Conservation (phyloP, 1,140 invertebrate genomes). For the Limonius californicus region DNA sequence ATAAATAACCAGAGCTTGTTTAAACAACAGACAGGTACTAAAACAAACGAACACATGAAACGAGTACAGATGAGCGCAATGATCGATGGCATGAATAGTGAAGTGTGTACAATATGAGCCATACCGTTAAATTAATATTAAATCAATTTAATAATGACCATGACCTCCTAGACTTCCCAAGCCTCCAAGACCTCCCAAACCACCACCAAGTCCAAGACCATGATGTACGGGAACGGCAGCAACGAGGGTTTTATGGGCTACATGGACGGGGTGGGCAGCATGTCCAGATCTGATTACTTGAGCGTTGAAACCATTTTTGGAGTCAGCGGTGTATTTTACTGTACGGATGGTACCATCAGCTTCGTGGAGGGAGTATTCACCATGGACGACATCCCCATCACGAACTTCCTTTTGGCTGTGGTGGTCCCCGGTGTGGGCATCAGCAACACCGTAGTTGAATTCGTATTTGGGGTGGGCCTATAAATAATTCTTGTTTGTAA, state of each 20-base stretch:
- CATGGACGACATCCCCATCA: neutral
- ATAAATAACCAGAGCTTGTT: too few species aligned
- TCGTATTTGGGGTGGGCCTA: neutral
- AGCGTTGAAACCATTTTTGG: neutral
- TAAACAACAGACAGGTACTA: too few species aligned
- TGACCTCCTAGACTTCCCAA: too few species aligned
- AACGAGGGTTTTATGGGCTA: neutral
- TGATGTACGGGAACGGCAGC: too few species aligned
- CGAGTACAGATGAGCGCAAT: too few species aligned
- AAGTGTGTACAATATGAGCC: too few species aligned
- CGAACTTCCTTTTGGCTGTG: neutral
- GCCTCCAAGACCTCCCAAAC: too few species aligned
- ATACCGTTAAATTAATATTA: too few species aligned
- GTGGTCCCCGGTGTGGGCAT: neutral
- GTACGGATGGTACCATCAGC: conserved; percentile 1
- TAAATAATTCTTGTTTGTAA: neutral
- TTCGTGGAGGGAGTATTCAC: conserved; percentile 5
- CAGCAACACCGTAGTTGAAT: neutral
- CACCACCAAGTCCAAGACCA: too few species aligned
- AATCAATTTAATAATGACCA: too few species aligned
- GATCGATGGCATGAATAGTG: too few species aligned
- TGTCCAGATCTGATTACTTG: neutral
- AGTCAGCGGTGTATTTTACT: conserved; percentile 3
- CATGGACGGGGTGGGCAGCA: neutral
- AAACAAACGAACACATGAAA: too few species aligned